These are phyloP conservation scores for Carcina quercana DNA, from an alignment of 2,888 invertebrate genomes.

Conservation along the genomic window DNA sequence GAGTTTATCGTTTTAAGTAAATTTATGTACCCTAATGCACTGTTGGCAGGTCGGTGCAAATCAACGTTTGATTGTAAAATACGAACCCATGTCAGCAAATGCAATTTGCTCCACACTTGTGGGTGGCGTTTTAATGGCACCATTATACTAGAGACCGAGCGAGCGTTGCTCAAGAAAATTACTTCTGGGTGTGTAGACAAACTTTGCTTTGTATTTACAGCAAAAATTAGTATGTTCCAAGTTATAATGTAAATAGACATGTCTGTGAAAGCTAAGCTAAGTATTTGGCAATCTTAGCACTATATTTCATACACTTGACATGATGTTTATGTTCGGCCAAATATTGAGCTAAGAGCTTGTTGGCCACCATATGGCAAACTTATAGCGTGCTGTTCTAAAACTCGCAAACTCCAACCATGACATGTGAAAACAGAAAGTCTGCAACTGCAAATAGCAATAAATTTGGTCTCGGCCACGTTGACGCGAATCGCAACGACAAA, in stretches of 20 bases:
- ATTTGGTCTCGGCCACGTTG: constrained; percentile 56
- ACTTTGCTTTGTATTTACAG: constrained; percentile 21
- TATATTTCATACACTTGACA: too few species aligned
- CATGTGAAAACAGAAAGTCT: constrained; percentile 59
- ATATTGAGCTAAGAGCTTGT: too few species aligned
- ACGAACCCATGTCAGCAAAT: constrained; percentile 59
- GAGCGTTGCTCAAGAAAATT: constrained; percentile 62
- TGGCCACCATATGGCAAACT: neutral
- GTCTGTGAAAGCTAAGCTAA: too few species aligned
- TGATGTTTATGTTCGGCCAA: too few species aligned
- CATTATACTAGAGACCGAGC: constrained; percentile 55
- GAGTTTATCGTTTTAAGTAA: constrained; percentile 58
- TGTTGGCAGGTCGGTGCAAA: constrained; percentile 58
- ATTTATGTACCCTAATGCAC: constrained; percentile 64
- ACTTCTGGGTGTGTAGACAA: constrained; percentile 43
- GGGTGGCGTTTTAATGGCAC: constrained; percentile 68
- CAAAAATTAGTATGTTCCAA: constrained; percentile 8
- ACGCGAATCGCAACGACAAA: constrained; percentile 56
- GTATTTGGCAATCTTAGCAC: too few species aligned
- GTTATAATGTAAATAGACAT: constrained; percentile 17
- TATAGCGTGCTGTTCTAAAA: too few species aligned
- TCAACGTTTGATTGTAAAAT: constrained; percentile 70
- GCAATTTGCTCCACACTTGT: constrained; percentile 66
- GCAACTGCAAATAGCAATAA: constrained; percentile 62
- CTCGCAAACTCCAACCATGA: constrained; percentile 42